These are phyloP conservation scores for Aptenodytes forsteri DNA, from an alignment of 2,113 vertebrate species.

Conservation along the genomic window DNA sequence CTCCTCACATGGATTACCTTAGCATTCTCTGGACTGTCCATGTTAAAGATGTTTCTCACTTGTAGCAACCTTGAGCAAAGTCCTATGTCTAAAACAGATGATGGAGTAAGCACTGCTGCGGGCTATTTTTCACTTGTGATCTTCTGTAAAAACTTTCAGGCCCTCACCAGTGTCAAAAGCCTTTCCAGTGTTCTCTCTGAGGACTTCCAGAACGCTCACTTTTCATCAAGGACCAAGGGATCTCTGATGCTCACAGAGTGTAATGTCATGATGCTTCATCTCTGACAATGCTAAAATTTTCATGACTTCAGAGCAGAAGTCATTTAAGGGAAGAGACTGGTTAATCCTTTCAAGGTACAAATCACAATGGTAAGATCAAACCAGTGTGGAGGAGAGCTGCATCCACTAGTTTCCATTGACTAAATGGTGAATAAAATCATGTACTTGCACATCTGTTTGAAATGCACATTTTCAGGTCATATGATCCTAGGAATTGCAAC, in stretches of 20 bases:
- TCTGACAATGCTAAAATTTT: neutral
- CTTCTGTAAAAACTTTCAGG: neutral
- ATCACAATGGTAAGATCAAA: neutral
- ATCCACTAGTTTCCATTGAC: neutral
- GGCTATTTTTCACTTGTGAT: neutral
- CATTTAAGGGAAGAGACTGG: neutral
- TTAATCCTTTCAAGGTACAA: neutral
- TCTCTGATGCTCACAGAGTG: neutral
- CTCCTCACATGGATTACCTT: neutral
- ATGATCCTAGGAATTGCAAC: neutral
- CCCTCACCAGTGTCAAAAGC: neutral
- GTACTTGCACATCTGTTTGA: neutral
- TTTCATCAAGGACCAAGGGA: neutral
- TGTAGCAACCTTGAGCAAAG: neutral
- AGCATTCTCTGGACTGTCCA: neutral
- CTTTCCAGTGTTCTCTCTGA: neutral
- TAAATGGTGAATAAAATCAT: neutral
- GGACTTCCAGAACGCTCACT: neutral
- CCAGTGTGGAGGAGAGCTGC: neutral
- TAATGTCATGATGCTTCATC: neutral
- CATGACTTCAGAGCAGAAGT: neutral
- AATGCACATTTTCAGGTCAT: neutral
- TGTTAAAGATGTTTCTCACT: neutral
- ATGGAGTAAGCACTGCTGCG: neutral
- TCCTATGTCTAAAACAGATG: neutral